Evolutionary conservation across 2,888 invertebrate species (phyloP).

Genomic region (Pyrrhosoma nymphula): DNA sequence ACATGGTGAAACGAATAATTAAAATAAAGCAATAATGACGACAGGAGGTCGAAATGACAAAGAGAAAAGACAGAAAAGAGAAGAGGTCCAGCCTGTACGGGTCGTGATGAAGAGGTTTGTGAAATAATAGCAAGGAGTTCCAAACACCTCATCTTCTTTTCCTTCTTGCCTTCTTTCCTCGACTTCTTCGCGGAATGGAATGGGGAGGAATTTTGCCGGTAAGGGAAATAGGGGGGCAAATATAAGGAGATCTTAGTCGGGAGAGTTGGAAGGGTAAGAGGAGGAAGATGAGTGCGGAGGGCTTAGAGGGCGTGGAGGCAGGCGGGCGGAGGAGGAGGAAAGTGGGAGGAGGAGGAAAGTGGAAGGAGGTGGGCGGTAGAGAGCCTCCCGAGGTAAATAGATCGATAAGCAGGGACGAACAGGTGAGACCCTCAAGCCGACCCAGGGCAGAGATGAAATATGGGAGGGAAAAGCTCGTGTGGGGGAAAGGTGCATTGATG

Average conservation of each 20-base stretch:
- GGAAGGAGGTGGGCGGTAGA: neutral
- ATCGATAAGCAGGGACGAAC: slow-evolving; percentile 45
- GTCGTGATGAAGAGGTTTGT: neutral
- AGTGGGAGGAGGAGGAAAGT: neutral
- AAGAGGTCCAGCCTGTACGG: neutral
- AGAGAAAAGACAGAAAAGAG: neutral
- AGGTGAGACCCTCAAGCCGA: slow-evolving; percentile 26
- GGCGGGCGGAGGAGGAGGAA: neutral
- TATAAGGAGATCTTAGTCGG: neutral
- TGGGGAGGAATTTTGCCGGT: neutral
- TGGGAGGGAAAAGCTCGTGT: neutral
- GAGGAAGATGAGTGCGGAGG: neutral
- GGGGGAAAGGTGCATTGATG: neutral
- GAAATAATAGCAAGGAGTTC: neutral
- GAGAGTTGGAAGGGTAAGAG: neutral
- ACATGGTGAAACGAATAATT: neutral
- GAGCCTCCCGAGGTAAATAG: slow-evolving; percentile 44
- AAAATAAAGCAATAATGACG: too few relatives aligned
- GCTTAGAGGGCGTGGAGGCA: neutral
- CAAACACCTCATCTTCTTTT: neutral
- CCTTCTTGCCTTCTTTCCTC: neutral
- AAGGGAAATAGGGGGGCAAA: neutral
- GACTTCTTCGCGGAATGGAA: neutral
- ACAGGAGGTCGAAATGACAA: neutral
- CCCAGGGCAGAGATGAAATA: neutral